These are phyloP conservation scores for Oreochromis grahami DNA, from an alignment of 2,797 vertebrate species.

Conservation along the genomic window DNA sequence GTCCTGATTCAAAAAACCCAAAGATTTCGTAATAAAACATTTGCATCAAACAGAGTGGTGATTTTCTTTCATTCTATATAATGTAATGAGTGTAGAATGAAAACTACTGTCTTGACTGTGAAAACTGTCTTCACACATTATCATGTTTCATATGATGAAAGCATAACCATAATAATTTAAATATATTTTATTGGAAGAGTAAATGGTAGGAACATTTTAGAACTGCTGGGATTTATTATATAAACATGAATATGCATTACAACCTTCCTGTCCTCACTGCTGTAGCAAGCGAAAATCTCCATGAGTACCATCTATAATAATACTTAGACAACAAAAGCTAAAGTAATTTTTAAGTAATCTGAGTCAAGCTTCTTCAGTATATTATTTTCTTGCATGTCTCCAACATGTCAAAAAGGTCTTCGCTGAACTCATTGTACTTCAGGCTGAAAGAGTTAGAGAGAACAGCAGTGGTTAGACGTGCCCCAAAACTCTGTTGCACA, in stretches of 20 bases:
- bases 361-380: slow-evolving; percentile 35
- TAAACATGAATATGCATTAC: not conserved
- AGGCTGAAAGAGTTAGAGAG: slow-evolving; percentile 57
- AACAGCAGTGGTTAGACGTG: not conserved
- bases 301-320: not conserved
- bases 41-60: not conserved
- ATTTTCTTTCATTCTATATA: not conserved
- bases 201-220: not conserved
- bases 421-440: slow-evolving; percentile 69
- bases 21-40: slow-evolving; percentile 43
- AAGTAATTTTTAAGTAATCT: not conserved
- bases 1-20: not conserved
- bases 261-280: not conserved
- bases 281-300: not conserved
- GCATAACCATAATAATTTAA: not conserved
- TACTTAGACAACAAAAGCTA: not conserved
- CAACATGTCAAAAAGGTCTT: slow-evolving; percentile 61
- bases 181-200: not conserved
- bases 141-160: not conserved
- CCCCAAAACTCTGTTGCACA: not conserved
- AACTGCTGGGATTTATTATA: not conserved
- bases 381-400: slow-evolving; percentile 51
- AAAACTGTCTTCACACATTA: not conserved
- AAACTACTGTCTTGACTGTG: not conserved
- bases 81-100: not conserved